Base-by-base conservation (phyloP, 92 coral and sea anemone species). In the Phymanthus crucifer region DNA sequence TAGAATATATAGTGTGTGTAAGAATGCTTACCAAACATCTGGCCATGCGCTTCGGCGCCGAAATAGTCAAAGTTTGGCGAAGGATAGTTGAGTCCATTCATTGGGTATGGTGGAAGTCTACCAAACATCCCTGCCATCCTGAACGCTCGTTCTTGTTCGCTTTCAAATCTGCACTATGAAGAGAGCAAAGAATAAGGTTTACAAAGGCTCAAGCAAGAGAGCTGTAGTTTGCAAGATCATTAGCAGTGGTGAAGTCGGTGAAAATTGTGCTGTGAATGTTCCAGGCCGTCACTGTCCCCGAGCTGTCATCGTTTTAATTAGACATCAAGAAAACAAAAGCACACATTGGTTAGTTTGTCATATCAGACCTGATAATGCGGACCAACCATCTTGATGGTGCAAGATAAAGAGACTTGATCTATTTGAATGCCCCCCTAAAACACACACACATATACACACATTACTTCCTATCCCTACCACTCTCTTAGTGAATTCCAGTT, bases 101-200 rank as follows among this genome's bases (percentile, higher is more conserved):
- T 86, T 32, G 97, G 84, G 72, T 88, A 92, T 34, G 97, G 97
- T 48, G 97, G 97, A 78, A 92, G 88, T 56, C 97, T 87, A 83
- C 97, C 97, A 82, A 92, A 92, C 73, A 92, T 88, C 32, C 97
- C 88, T 31, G 92, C 92, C 97, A 92, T 92, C 65, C 88, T 80
- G 48, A 71, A 67, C 75, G 81, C 87, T 64, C 86, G 24, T 67
- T 82, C 86, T 82, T 82, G 86, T 37, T 82, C 86, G 27, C 79
- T 82, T 61, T 82, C 86, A 74, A 82, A 74, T 74, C 86, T 82
- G 47, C 86, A 82, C 86, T 82, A 58, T 56, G 17, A 72, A 16
- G 29, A 61, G 57, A 82, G 66, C 27, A 71, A 11, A 40, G 67
- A 79, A 76, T 58, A n/a, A 16, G 33, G 61, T 23, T 76, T 57